These are phyloP conservation scores for Microctenopoma stevenorrisi DNA, from an alignment of 2,797 vertebrate genomes.

Conservation along the genomic window DNA sequence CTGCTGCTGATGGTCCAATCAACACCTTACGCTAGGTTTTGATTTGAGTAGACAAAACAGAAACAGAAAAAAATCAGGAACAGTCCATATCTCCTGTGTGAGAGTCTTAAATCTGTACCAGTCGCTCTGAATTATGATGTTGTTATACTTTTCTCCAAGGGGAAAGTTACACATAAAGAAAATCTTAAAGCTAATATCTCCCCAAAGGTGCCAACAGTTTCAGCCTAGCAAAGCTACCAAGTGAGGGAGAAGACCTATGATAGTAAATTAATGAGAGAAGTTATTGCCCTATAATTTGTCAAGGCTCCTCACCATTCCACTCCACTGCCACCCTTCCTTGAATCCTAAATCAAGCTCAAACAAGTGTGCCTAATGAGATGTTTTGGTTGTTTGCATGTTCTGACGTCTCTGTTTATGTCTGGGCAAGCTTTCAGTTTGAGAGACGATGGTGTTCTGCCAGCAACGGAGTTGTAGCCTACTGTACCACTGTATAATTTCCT, in stretches of 20 bases:
- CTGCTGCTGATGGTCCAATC: conserved; percentile 11
- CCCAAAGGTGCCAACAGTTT: conserved; percentile 37
- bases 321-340: conserved; percentile 2
- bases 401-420: conserved; percentile 29
- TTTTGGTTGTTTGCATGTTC: conserved; percentile 31
- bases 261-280: conserved; percentile 57
- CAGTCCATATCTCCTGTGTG: neutral
- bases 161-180: conserved; percentile 40
- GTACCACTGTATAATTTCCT: conserved; percentile 10
- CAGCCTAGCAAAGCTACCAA: conserved; percentile 15
- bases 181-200: conserved; percentile 37
- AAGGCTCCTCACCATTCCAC: conserved; percentile 9
- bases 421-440: conserved; percentile 16
- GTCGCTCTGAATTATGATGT: conserved; percentile 23
- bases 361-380: conserved; percentile 43
- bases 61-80: neutral
- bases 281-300: conserved; percentile 51
- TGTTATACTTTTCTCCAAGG: conserved; percentile 19
- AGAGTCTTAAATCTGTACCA: conserved; percentile 6
- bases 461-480: conserved; percentile 16
- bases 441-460: conserved; percentile 9
- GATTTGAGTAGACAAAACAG: conserved; percentile 24
- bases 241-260: conserved; percentile 34
- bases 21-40: conserved; percentile 11
- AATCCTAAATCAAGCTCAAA: conserved; percentile 51